Evolutionary conservation across 1,140 invertebrate genomes (phyloP), one percentile per base, ranked within the genome.

Genomic region (Sycophila sp.): DNA sequence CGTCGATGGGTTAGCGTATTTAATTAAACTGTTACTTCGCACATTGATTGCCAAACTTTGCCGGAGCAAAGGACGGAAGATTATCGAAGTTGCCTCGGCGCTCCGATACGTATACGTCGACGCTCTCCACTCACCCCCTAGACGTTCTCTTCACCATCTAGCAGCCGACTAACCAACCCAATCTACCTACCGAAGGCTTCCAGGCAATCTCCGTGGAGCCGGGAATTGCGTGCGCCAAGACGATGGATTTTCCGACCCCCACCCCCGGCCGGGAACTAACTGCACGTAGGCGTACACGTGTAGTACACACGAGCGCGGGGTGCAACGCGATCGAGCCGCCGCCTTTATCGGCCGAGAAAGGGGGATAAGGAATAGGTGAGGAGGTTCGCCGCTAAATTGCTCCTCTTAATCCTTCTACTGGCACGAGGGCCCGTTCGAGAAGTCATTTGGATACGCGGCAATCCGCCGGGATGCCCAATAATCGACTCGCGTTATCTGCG

Each of bases 1-100:
- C 75, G 76, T 75, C 76, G 75, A 77, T 75, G 77, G 76, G 72
- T 76, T 77, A 76, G 75, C 77, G 77, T 81, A 81, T 81, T 80
- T 79, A 81, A 81, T 81, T 78, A 81, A 81, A 81, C 78, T 78
- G 76, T 81, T 81, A 80, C 78, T 77, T 78, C 75, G 76, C 77
- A 75, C 77, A 81, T 81, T 81, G 80, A 81, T 81, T 81, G 76
- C 77, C 73, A 79, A 81, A 81, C 77, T 80, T 81, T 73, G 74
- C 67, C 63, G 69, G 64, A 65, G 72, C 77, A 76, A 78, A 77
- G 73, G 76, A 74, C 67, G 62, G 67, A 78, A 80, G 78, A 81
- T 81, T 80, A 81, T 81, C 75, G 65, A 81, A 81, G 75, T 81
- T 80, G 19, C 26, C 30, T 59, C 45, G 10, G 15, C 34, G 2